Base-by-base conservation (phyloP, 2,113 vertebrate genomes). In the Amphilophus citrinellus region DNA sequence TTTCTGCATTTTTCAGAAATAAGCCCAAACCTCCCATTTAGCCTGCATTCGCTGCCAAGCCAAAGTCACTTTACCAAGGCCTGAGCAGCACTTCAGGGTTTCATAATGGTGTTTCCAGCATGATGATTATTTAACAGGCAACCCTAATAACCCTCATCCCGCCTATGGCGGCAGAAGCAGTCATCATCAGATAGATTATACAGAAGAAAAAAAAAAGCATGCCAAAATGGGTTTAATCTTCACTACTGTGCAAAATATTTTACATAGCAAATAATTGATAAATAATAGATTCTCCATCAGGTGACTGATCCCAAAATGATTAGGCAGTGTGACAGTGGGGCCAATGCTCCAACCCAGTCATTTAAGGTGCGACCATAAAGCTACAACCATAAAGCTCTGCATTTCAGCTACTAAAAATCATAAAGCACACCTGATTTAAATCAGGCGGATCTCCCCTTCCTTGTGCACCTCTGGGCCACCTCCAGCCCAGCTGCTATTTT, bases 21-120 rank as follows among this genome's bases (percentile, higher is more conserved):
- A 61, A 68, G 30, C 76, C 75, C 78, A 88, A 88, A 82, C 73
- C 65, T 79, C 57, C 80, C 71, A 86, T 92, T 86, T 76, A 82
- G 39, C 22, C 56, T 22, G 47, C 27, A 3, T 61, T 73, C 59
- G 7, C 59, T 71, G 77, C 84, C 77, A 83, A 82, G 77, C 77
- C 79, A 66, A 35, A 87, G 63, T 66, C 60, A 85, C 73, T 82
- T 82, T 76, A 85, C 82, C 76, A 84, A 58, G 66, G 24, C 15
- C 77, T 42, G 59, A 66, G 53, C 65, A 24, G 42, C 27, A 76
- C 61, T 56, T 39, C 30, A 59, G 32, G 35, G 32, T 58, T 79
- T 78, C 30, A 58, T 75, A 88, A 85, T 73, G 62, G 42, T 44
- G 77, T 80, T 84, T 87, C 27, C 60, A 53, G 61, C 66, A 56